Percentiles rank a stretch among this genome's conserved stretches.
Evolutionary conservation across 2,888 invertebrate species (phyloP).

Genomic region (Heteromurus nitidus): DNA sequence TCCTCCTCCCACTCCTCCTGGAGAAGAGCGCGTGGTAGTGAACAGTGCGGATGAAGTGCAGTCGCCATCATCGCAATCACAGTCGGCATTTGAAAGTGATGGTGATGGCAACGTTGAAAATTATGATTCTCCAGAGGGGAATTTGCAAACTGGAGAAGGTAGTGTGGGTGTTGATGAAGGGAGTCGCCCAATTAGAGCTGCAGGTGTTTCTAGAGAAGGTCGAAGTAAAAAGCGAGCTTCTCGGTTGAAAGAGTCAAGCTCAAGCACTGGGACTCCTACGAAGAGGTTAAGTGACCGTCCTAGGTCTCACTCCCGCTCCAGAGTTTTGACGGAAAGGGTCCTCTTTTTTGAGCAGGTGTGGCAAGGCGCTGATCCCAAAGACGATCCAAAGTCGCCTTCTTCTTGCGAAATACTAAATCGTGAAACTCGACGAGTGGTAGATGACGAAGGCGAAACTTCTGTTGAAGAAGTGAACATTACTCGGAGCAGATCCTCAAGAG

Average conservation of each 20-base stretch:
- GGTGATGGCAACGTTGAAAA: neutral
- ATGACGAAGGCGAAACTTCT: neutral
- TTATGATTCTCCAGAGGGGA: slow-evolving; percentile 25
- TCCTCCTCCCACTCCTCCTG: slow-evolving; percentile 7
- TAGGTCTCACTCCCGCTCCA: slow-evolving; percentile 56
- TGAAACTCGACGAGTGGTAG: neutral
- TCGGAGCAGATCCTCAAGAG: slow-evolving; percentile 21
- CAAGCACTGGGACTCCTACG: neutral
- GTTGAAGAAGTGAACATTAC: neutral
- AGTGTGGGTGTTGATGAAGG: slow-evolving; percentile 37
- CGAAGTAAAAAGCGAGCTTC: slow-evolving; percentile 14
- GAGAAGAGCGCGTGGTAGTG: slow-evolving; percentile 35
- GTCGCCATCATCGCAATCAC: neutral
- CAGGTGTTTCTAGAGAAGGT: slow-evolving; percentile 12
- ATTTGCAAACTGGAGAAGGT: slow-evolving; percentile 12
- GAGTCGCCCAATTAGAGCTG: neutral
- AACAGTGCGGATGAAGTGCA: slow-evolving; percentile 30
- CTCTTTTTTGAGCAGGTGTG: slow-evolving; percentile 88
- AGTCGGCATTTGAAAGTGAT: slow-evolving; percentile 2
- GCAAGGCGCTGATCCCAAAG: slow-evolving; percentile 75
- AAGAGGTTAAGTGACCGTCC: slow-evolving; percentile 44
- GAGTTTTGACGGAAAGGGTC: slow-evolving; percentile 80
- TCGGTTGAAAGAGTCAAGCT: neutral
- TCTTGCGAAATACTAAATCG: neutral
- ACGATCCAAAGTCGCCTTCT: slow-evolving; percentile 3